Conservation (phyloP, 2,888 invertebrate species). For the Mesorhabditis spiculigera region DNA sequence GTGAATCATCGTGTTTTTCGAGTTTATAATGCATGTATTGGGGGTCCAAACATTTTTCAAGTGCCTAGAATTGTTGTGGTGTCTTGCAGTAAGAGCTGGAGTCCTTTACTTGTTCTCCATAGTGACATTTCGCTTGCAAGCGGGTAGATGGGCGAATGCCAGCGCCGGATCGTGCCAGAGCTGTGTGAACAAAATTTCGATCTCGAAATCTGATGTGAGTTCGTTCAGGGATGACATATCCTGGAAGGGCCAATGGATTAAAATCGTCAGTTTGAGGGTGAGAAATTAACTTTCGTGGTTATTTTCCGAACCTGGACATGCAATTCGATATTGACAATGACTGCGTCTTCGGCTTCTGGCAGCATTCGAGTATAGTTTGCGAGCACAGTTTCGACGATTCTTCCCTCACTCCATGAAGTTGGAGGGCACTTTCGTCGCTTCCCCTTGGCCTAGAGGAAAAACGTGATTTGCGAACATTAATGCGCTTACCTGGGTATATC, state of each 20-base stretch:
- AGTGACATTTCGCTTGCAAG: conserved; percentile 39
- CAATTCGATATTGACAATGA: conserved; percentile 52
- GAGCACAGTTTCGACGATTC: conserved; percentile 48
- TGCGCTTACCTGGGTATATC: no score
- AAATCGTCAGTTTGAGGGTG: not conserved
- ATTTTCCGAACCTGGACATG: conserved; percentile 45
- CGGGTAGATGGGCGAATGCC: conserved; percentile 38
- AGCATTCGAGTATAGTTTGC: conserved; percentile 57
- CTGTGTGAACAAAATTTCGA: conserved; percentile 57
- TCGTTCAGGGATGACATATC: conserved; percentile 57
- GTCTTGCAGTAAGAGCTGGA: no score
- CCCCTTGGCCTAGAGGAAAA: conserved; percentile 29
- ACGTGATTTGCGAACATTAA: not conserved
- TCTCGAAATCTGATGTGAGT: conserved; percentile 58
- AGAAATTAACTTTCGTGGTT: not conserved
- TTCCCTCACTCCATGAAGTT: conserved; percentile 50
- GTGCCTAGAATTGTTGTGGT: not conserved
- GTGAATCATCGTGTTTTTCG: conserved; percentile 54
- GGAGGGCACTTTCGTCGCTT: conserved; percentile 52
- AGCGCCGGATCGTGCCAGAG: conserved; percentile 56
- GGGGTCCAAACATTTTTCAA: conserved; percentile 55
- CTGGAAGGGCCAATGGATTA: conserved; percentile 29
- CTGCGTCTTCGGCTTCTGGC: conserved; percentile 55
- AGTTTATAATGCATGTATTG: conserved; percentile 57
- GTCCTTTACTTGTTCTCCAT: conserved; percentile 14